phyloP scores from a whole-genome alignment of 2,797 vertebrate species.

The Smutsia gigantea region DNA sequence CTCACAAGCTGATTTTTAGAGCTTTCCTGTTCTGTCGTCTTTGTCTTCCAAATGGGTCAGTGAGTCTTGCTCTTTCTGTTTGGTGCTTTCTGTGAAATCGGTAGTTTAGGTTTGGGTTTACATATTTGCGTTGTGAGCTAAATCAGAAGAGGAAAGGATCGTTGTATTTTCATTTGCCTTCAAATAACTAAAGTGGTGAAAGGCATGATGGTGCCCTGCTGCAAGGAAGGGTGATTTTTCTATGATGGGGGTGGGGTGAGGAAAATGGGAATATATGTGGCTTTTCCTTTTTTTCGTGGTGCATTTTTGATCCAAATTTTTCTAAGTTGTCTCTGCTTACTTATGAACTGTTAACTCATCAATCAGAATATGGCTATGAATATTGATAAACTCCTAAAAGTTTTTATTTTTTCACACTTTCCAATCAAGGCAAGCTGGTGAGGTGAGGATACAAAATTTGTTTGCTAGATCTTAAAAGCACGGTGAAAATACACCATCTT shows the following conservation, averaged over 20 bases:
- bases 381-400: conserved; percentile 86
- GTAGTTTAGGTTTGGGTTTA: conserved; percentile 82
- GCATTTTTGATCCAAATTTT: conserved; percentile 69
- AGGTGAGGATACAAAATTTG: conserved; percentile 78
- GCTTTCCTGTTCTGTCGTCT: conserved; percentile 89
- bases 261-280: conserved; percentile 2
- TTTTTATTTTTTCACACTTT: conserved; percentile 81
- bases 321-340: conserved; percentile 79
- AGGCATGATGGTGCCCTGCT: conserved; percentile 80
- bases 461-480: conserved; percentile 80
- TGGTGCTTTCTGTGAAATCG: conserved; percentile 85
- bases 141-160: conserved; percentile 80
- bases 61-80: conserved; percentile 89
- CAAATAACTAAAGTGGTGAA: conserved; percentile 83
- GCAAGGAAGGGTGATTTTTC: conserved; percentile 82
- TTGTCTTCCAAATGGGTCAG: conserved; percentile 93
- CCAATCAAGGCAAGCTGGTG: conserved; percentile 69
- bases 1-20: conserved; percentile 90
- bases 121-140: conserved; percentile 77
- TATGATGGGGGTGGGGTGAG: conserved; percentile 76
- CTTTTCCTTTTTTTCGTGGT: conserved; percentile 56
- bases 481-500: conserved; percentile 72
- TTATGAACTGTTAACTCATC: conserved; percentile 79
- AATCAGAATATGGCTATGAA: conserved; percentile 78
- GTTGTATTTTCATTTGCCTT: conserved; percentile 87